Evolutionary conservation across 2,888 invertebrate species (phyloP).

Genomic region (Callyntrura guangdongensis): DNA sequence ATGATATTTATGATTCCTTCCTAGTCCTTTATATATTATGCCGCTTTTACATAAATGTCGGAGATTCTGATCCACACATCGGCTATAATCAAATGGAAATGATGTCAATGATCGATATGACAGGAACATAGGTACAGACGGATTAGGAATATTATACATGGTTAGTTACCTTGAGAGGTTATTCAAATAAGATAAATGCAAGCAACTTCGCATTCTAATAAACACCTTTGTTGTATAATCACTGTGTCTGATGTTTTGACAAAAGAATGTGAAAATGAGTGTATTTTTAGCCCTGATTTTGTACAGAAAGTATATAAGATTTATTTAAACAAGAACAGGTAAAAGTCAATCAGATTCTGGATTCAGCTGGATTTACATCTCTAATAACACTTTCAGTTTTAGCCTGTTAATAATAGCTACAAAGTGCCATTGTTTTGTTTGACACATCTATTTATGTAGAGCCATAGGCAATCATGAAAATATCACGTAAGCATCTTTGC

Average conservation of each 20-base stretch:
- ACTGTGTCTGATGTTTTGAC: constrained; percentile 9
- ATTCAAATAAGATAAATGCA: constrained; percentile 11
- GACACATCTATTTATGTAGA: not conserved
- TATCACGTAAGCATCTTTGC: not conserved
- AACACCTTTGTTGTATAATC: not conserved
- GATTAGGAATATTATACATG: not conserved
- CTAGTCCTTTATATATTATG: constrained; percentile 14
- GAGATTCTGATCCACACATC: not conserved
- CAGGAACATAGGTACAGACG: not conserved
- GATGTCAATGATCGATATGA: constrained; percentile 47
- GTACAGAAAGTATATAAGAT: not conserved
- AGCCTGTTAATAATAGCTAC: not conserved
- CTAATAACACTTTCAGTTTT: not conserved
- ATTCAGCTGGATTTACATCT: constrained; percentile 1
- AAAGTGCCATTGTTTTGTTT: not conserved
- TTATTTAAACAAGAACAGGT: constrained; percentile 11
- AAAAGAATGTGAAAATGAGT: not conserved
- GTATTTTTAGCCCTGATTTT: not conserved
- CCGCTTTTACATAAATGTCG: not conserved
- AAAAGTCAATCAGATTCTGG: constrained; percentile 31
- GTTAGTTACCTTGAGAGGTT: constrained; percentile 44
- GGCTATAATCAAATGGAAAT: not conserved
- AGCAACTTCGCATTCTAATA: not conserved
- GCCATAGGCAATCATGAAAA: constrained; percentile 2
- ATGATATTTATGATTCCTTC: not conserved